Conservation (phyloP, 2,113 vertebrate genomes). For the Bubo bubo region DNA sequence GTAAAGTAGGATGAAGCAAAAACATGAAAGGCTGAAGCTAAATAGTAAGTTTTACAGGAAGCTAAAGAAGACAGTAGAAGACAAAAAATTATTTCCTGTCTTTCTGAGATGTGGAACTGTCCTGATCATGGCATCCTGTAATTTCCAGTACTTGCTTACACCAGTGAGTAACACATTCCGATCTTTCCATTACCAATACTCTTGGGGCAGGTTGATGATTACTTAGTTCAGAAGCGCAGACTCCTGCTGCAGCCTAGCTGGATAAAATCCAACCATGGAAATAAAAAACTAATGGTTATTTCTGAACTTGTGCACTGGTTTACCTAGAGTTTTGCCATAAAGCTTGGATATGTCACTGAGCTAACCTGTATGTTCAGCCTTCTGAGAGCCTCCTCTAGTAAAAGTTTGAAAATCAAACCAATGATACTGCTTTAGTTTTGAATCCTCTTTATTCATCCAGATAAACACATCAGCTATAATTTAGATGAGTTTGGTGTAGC, state of each 20-base stretch:
- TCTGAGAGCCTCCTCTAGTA: background rate
- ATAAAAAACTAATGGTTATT: background rate
- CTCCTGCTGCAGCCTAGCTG: background rate
- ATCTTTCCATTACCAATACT: rapidly evolving
- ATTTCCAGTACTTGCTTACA: background rate
- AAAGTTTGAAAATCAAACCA: background rate
- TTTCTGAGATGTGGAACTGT: background rate
- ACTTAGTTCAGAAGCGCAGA: background rate
- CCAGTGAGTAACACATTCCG: background rate
- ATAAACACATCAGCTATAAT: background rate
- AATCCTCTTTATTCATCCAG: background rate
- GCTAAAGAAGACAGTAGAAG: background rate
- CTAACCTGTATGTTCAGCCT: background rate
- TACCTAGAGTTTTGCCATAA: background rate
- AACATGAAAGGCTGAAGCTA: background rate
- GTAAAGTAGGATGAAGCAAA: background rate
- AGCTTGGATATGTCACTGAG: rapidly evolving
- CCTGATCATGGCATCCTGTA: background rate
- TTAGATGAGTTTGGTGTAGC: background rate
- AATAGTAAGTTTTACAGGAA: background rate
- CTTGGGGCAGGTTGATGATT: background rate
- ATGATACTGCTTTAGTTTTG: background rate
- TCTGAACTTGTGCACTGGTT: background rate
- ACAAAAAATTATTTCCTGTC: background rate
- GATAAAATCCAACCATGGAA: background rate